Evolutionary conservation across 2,797 vertebrate genomes (phyloP), one percentile per base, ranked within the genome.

Genomic region (Melanotaenia nigrans): DNA sequence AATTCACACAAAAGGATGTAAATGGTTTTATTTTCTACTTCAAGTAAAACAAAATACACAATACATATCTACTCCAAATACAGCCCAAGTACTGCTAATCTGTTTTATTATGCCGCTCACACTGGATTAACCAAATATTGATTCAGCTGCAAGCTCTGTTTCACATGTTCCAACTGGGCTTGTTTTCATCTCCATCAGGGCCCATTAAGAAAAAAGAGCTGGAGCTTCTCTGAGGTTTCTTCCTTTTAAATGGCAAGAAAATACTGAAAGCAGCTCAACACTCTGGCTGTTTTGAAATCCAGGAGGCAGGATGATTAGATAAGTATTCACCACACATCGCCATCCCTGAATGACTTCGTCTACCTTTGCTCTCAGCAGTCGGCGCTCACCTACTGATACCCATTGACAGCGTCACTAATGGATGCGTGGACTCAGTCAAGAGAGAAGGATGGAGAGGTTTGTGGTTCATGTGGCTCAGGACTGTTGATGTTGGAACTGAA

Each of bases 301-400:
- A 75, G 73, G 75, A 75, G 75, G 84, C 78, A 81, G 79, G 68
- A 68, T 81, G 87, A 87, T 78, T 81, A 79, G 83, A 89, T 89
- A 85, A 85, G 85, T 87, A 90, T 90, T 89, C 86, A 72, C 28
- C 32, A 68, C 88, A 85, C 87, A 87, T 70, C 38, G 3, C 49
- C 45, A 45, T 87, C 83, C 87, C 82, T 83, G 82, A 86, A 86
- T 85, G 82, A 79, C 84, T 79, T 79, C 28, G 38, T 71, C 85
- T 82, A 79, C 85, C 84, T 85, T 86, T 68, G n/a, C 80, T 85
- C 82, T 87, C 64, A 77, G 75, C 68, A 28, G 78, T 85, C 78
- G 40, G 63, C 16, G 25, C 75, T 84, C 71, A 7, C 71, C 75
- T 64, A 66, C 68, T 84, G 76, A 73, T 64, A 86, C 78, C 71